Percentiles rank a stretch among this genome's conserved stretches.
Evolutionary conservation across 1,140 invertebrate genomes (phyloP).

Genomic region (Lamellibrachia luymesi): DNA sequence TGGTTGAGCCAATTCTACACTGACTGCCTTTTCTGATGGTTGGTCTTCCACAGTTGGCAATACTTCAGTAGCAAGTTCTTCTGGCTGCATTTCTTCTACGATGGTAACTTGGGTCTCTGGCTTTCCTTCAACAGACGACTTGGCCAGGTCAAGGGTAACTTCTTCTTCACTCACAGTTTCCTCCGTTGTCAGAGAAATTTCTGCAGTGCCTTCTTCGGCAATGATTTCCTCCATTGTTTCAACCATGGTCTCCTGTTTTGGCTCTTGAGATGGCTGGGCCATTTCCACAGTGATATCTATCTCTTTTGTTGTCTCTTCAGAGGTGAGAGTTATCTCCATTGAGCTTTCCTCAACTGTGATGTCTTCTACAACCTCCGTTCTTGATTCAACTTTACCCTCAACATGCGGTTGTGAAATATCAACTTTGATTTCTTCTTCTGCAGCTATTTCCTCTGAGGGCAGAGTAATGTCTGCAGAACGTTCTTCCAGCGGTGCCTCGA

Average conservation of each 20-base stretch:
- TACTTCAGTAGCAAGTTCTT: constrained; percentile 17
- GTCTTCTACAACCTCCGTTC: not conserved
- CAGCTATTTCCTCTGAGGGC: not conserved
- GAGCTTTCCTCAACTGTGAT: not conserved
- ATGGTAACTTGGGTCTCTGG: not conserved
- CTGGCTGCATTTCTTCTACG: constrained; percentile 26
- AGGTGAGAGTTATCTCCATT: not conserved
- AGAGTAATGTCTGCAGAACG: not conserved
- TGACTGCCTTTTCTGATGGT: not conserved
- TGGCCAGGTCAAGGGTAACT: constrained; percentile 10
- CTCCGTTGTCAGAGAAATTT: constrained; percentile 5
- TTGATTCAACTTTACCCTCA: not conserved
- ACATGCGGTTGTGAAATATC: not conserved
- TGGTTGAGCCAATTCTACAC: constrained; percentile 14
- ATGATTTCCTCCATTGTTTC: constrained; percentile 19
- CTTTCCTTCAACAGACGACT: not conserved
- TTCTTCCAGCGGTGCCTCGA: not conserved
- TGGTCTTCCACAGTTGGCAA: not conserved
- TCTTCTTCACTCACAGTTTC: constrained; percentile 18
- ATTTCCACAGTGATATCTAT: constrained; percentile 7
- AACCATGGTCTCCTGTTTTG: constrained; percentile 9
- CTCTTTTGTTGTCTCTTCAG: constrained; percentile 15
- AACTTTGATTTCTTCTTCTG: constrained; percentile 9
- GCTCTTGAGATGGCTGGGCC: constrained; percentile 17
- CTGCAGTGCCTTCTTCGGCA: constrained; percentile 22